A percentile compares a stretch with the other conserved stretches of the same genome.
These are phyloP conservation scores for Dermatemys mawii DNA, from an alignment of 2,113 vertebrate genomes.

Conservation along the genomic window DNA sequence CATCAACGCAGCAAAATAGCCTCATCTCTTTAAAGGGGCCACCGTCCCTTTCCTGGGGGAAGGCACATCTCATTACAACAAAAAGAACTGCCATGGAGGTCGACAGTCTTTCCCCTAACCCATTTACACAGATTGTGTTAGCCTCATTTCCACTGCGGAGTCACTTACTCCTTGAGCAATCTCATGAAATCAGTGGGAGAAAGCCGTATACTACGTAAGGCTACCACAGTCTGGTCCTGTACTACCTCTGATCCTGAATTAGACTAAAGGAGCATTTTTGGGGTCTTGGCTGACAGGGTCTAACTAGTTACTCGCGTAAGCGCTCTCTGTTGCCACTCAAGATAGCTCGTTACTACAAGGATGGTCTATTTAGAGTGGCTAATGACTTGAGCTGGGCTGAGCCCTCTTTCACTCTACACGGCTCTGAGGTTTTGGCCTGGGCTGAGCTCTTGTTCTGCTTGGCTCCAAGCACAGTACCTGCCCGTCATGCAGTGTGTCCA, in stretches of 20 bases:
- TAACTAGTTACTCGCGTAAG: background rate
- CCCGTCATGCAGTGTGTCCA: slow-evolving; percentile 23
- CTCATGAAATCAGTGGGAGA: background rate
- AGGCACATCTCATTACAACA: background rate
- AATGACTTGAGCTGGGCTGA: background rate
- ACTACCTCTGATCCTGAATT: background rate
- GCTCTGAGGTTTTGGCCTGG: background rate
- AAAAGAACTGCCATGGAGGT: background rate
- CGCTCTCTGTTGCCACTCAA: background rate
- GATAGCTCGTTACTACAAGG: background rate
- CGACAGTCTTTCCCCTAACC: background rate
- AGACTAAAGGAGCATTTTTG: background rate
- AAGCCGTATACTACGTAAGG: background rate
- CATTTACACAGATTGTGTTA: background rate
- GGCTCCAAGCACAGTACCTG: slow-evolving; percentile 59
- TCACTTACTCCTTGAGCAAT: background rate
- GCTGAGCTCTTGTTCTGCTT: background rate
- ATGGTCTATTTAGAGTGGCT: background rate
- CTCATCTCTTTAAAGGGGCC: background rate
- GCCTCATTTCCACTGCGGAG: background rate
- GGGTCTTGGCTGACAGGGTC: background rate
- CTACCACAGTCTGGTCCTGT: background rate
- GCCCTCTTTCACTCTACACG: background rate
- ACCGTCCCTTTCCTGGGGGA: background rate
- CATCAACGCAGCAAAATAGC: background rate